These are phyloP conservation scores for Oxyscelio sp. DNA, from an alignment of 2,888 invertebrate species.

Conservation along the genomic window DNA sequence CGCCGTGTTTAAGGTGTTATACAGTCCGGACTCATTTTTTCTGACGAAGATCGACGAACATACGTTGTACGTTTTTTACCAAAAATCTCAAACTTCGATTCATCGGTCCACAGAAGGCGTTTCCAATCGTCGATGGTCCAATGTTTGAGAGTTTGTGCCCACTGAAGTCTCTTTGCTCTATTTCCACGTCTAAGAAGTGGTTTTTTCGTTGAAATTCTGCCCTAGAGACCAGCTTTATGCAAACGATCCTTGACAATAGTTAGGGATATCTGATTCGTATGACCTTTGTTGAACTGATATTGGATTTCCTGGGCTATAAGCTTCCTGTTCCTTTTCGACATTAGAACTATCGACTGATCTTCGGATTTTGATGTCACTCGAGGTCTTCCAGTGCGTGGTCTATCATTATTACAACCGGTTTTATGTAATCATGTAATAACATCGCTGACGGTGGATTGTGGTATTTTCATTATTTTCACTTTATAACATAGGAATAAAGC, in stretches of 20 bases:
- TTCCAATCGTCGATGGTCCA: not conserved
- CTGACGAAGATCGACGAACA: not conserved
- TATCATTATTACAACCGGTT: too few species aligned
- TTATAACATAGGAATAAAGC: too few species aligned
- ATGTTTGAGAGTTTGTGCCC: not conserved
- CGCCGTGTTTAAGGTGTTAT: not conserved
- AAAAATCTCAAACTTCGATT: conserved; percentile 5
- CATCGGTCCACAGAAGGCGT: not conserved
- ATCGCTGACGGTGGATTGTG: too few species aligned
- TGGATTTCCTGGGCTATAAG: too few species aligned
- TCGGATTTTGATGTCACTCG: too few species aligned
- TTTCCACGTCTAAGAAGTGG: not conserved
- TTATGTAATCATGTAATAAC: too few species aligned
- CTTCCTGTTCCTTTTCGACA: too few species aligned
- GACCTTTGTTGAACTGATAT: too few species aligned
- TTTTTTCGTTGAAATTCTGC: not conserved
- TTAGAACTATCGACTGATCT: too few species aligned
- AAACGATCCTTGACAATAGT: not conserved
- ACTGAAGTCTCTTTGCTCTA: not conserved
- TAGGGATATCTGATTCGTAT: not conserved
- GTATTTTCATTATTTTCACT: too few species aligned
- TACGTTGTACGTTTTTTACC: not conserved
- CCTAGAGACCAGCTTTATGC: not conserved
- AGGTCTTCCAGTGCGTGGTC: too few species aligned
- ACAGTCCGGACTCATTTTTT: not conserved